Evolutionary conservation across 1,140 invertebrate species (phyloP).

Genomic region (Eumaeus atala): DNA sequence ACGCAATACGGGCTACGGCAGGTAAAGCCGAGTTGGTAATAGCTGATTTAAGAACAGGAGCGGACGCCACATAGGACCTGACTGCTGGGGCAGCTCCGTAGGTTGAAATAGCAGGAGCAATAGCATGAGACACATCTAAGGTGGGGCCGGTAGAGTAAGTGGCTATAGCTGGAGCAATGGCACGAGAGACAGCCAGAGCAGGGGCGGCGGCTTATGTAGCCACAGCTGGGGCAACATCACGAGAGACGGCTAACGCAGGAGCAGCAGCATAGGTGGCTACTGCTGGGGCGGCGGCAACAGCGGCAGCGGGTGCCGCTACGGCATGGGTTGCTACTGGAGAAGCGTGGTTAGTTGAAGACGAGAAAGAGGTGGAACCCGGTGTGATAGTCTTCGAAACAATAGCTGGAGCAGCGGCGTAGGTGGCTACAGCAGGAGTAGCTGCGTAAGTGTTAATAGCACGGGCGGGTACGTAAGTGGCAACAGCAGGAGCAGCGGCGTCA

Average conservation of each 20-base stretch:
- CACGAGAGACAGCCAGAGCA: constrained; percentile 5
- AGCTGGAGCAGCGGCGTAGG: constrained; percentile 16
- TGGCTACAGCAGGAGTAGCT: constrained; percentile 23
- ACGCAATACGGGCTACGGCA: too few relatives aligned
- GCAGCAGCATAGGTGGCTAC: constrained; percentile 26
- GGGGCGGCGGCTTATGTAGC: constrained; percentile 3
- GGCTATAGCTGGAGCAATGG: constrained; percentile 6
- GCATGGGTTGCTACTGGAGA: constrained; percentile 30
- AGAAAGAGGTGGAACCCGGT: constrained; percentile 11
- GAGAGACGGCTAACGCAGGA: background rate
- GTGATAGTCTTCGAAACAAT: constrained; percentile 18
- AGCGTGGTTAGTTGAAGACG: constrained; percentile 22
- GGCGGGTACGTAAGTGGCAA: constrained; percentile 35
- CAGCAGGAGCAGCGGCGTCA: constrained; percentile 35
- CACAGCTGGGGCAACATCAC: background rate
- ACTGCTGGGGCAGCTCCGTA: constrained; percentile 30
- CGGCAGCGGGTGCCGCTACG: constrained; percentile 25
- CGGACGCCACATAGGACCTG: constrained; percentile 27
- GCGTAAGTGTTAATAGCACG: constrained; percentile 28
- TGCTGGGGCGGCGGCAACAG: constrained; percentile 19
- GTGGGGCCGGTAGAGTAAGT: background rate
- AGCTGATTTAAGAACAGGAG: constrained; percentile 14
- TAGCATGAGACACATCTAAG: constrained; percentile 8
- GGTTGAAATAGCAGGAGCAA: constrained; percentile 24
- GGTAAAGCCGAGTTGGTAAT: too few relatives aligned